Conservation (phyloP, 2,888 invertebrate genomes). For the Lasioglossum zephyrum region DNA sequence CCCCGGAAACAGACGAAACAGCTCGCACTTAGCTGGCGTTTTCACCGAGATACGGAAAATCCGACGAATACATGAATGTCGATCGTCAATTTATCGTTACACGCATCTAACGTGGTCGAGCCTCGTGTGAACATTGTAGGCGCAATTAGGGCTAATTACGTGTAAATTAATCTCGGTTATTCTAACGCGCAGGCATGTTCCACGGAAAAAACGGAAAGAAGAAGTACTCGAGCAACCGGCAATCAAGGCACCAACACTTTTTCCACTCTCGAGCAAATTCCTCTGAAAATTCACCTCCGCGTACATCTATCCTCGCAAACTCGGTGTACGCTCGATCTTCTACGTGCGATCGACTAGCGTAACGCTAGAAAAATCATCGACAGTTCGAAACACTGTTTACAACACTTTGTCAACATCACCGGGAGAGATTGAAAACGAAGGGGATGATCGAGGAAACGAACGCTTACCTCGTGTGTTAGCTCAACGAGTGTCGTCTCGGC, state of each 20-base stretch:
- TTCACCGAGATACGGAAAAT: not conserved
- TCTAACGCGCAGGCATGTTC: not conserved
- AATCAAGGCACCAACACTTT: not conserved
- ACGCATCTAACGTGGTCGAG: not conserved
- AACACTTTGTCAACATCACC: not conserved
- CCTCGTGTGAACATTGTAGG: constrained; percentile 4
- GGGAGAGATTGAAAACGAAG: not conserved
- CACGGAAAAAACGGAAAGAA: not conserved
- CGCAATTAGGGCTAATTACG: constrained; percentile 10
- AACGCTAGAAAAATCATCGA: not conserved
- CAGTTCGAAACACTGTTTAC: not conserved
- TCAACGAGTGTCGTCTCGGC: constrained; percentile 60
- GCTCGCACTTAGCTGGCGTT: not conserved
- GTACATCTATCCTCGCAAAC: not conserved
- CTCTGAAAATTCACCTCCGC: not conserved
- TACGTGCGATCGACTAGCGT: not conserved
- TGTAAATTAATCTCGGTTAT: constrained; percentile 1
- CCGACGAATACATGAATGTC: constrained; percentile 1
- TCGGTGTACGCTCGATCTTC: too few relatives aligned
- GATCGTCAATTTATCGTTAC: not conserved
- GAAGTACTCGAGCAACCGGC: not conserved
- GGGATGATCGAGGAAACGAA: not conserved
- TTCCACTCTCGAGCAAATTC: not conserved
- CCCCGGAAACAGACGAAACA: not conserved
- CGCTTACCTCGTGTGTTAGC: constrained; percentile 60